Percentiles rank a stretch among this genome's conserved stretches.
These are phyloP conservation scores for Diadumene lineata DNA, from an alignment of 92 coral and sea anemone species.

Conservation along the genomic window DNA sequence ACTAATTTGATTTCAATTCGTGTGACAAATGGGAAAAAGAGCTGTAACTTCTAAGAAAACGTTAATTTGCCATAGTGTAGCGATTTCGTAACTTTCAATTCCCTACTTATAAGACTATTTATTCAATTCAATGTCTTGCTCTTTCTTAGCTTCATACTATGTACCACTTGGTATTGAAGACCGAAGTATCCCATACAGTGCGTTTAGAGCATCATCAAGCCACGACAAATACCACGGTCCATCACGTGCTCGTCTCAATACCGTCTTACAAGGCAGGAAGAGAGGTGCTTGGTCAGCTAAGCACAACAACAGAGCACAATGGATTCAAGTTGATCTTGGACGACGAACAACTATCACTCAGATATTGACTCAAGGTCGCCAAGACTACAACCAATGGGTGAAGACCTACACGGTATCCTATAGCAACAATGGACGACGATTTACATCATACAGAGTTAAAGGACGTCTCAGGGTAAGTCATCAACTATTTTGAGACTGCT, in stretches of 20 bases:
- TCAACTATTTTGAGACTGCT: no score
- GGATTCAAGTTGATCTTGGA: slow-evolving; percentile 73
- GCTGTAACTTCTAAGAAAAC: no score
- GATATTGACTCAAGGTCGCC: slow-evolving; percentile 61
- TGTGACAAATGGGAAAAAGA: no score
- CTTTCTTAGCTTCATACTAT: neutral
- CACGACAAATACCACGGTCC: slow-evolving; percentile 63
- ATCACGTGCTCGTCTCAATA: slow-evolving; percentile 64
- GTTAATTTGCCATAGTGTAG: no score
- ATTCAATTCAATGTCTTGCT: neutral
- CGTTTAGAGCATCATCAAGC: slow-evolving; percentile 57
- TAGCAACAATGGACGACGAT: slow-evolving; percentile 52
- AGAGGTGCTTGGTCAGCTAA: slow-evolving; percentile 78
- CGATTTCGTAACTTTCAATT: no score
- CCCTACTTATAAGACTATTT: neutral
- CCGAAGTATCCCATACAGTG: slow-evolving; percentile 4
- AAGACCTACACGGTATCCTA: slow-evolving; percentile 45
- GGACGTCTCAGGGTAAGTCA: slow-evolving; percentile 57
- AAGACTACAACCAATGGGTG: slow-evolving; percentile 59
- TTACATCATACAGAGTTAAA: slow-evolving; percentile 51
- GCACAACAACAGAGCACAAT: slow-evolving; percentile 53
- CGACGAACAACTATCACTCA: slow-evolving; percentile 63
- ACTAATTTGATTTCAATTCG: no score
- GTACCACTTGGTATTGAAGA: slow-evolving; percentile 14
- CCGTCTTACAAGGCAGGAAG: slow-evolving; percentile 52